Conservation (phyloP, 92 coral and sea anemone genomes). For the Epizoanthus ramosus region DNA sequence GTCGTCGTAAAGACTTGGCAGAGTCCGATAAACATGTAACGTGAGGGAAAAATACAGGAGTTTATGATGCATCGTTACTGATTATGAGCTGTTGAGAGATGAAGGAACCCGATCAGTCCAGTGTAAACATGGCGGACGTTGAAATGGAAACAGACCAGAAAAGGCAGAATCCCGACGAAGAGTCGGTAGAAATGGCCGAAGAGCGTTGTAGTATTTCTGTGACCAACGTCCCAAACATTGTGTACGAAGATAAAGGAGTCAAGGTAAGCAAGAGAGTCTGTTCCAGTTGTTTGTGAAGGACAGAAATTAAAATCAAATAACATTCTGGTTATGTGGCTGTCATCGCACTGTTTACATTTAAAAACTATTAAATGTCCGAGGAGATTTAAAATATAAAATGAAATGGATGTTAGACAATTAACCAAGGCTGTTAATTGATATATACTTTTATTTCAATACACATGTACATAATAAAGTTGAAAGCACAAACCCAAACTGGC, state of each 20-base stretch:
- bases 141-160: conserved; percentile 42
- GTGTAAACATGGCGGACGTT: conserved; percentile 36
- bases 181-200: conserved; percentile 24
- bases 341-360: too few relatives aligned
- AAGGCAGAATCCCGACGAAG: not conserved
- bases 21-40: not conserved
- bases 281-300: not conserved
- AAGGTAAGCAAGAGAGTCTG: conserved; percentile 63
- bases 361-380: too few relatives aligned
- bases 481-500: too few relatives aligned
- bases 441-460: too few relatives aligned
- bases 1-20: not conserved
- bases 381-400: too few relatives aligned
- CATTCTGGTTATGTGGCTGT: too few relatives aligned
- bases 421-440: too few relatives aligned
- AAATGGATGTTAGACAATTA: too few relatives aligned
- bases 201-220: conserved; percentile 78
- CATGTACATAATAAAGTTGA: too few relatives aligned
- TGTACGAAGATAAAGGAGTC: conserved; percentile 69
- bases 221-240: conserved; percentile 82
- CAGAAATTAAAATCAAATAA: not conserved
- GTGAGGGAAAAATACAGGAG: not conserved
- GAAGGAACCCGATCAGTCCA: conserved; percentile 11
- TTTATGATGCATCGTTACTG: not conserved
- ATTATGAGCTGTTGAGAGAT: not conserved